Evolutionary conservation across 2,113 vertebrate genomes (phyloP), one percentile per base, ranked within the genome.

Genomic region (Hippopotamus amphibius): DNA sequence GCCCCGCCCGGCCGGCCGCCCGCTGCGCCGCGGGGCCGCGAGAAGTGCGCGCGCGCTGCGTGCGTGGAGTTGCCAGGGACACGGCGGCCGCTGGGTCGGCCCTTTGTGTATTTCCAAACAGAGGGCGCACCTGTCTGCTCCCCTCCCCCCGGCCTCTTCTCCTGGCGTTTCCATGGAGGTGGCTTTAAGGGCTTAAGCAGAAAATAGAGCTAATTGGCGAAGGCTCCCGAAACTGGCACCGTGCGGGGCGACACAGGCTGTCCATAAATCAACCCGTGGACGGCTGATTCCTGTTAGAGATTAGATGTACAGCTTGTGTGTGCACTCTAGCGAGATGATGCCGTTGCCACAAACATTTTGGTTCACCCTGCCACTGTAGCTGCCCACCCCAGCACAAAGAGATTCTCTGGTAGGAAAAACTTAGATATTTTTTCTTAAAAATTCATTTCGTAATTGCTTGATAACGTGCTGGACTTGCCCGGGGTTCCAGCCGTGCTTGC

Each of bases 21-120:
- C 59, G 0, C 57, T 11, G 28, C 81, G 30, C 88, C 46, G 84
- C 86, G 37, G n/a, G 24, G 21, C 84, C 85, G 90, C 63, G 71
- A 84, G 1, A 13, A 30, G 59, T 57, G 96, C 80, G 88, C 90
- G 93, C 61, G 61, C 71, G 66, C 69, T 17, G 96, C 82, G 46
- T 50, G 90, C 57, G 84, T 63, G 63, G 76, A 93, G 93, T 96
- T 83, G 97, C 98, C 55, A 71, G 94, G 89, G 96, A 82, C 98
- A 96, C 89, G 0, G 76, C 26, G 46, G 28, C 82, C 93, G 96
- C 93, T 22, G 33, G 1, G 59, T 5, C 15, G 55, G 68, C 33
- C 8, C 66, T 98, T 97, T 97, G 96, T 97, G 97, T 92, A 43
- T 65, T 85, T 85, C 80, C 71, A 77, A 82, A 69, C 90, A 21